Conservation (phyloP, 2,113 vertebrate genomes). For the Dicaeum eximium region DNA sequence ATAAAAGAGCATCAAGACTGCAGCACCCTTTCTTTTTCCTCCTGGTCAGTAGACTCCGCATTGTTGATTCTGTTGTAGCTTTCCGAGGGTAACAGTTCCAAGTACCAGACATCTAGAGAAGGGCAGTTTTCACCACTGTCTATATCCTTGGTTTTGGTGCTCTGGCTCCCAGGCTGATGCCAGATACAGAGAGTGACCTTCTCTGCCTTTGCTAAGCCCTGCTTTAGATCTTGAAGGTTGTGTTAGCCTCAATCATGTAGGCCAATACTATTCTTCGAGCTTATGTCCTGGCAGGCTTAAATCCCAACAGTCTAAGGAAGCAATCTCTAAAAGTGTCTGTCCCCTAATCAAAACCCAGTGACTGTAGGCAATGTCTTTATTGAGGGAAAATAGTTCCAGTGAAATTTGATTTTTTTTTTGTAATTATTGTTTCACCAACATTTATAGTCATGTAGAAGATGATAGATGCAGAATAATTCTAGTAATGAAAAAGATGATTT, state of each 20-base stretch:
- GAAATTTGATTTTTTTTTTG: neutral
- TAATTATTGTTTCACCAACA: neutral
- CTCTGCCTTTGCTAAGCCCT: neutral
- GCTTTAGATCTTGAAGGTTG: neutral
- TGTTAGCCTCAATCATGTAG: neutral
- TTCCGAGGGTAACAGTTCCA: neutral
- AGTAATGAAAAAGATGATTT: neutral
- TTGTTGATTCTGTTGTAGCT: neutral
- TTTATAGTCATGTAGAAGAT: neutral
- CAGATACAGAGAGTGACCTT: neutral
- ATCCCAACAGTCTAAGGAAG: neutral
- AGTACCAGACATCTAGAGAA: neutral
- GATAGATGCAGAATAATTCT: neutral
- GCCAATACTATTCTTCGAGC: neutral
- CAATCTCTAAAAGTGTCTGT: neutral
- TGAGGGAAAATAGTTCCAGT: neutral
- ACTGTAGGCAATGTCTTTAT: neutral
- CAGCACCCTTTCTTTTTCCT: neutral
- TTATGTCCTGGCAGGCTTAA: neutral
- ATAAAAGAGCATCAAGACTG: neutral
- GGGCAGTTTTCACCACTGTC: neutral
- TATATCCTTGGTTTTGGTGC: accelerated
- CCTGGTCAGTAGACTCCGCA: neutral
- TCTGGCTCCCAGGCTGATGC: neutral
- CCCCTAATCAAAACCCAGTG: neutral